phyloP scores from a whole-genome alignment of 1,140 invertebrate genomes.

The Cydia strobilella region DNA sequence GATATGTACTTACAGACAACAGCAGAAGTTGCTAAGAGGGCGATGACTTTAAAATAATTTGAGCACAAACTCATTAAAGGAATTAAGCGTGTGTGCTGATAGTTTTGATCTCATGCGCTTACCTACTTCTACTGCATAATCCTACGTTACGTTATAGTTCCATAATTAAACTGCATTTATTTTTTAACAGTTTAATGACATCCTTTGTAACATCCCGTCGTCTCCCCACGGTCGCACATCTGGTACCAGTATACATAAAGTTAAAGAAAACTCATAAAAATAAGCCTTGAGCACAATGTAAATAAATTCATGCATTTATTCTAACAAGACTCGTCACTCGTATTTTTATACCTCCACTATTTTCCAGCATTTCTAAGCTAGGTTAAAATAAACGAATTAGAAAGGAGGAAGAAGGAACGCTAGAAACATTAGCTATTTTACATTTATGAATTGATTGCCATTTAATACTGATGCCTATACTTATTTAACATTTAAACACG shows the following conservation, averaged over 20 bases:
- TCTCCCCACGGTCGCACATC: slow-evolving; percentile 7
- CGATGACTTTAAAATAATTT: too few species aligned
- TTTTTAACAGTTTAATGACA: background rate
- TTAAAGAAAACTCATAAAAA: slow-evolving; percentile 1
- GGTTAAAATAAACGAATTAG: background rate
- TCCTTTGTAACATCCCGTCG: slow-evolving; percentile 2
- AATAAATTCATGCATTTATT: slow-evolving; percentile 25
- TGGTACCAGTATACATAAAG: slow-evolving; percentile 8
- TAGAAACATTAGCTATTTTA: background rate
- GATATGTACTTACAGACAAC: too few species aligned
- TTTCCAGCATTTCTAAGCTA: background rate
- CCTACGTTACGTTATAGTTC: too few species aligned
- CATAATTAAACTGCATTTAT: background rate
- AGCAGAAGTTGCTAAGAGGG: too few species aligned
- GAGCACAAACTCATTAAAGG: too few species aligned
- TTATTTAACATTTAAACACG: too few species aligned
- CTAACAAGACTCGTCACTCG: background rate
- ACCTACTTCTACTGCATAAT: too few species aligned
- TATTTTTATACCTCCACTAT: background rate
- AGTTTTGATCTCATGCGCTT: too few species aligned
- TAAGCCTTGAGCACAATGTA: slow-evolving; percentile 23
- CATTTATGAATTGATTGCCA: background rate
- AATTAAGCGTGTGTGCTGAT: too few species aligned
- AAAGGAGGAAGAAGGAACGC: background rate
- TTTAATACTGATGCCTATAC: too few species aligned